These are phyloP conservation scores for Heliconius ethilla DNA, from an alignment of 2,888 invertebrate genomes.

Conservation along the genomic window DNA sequence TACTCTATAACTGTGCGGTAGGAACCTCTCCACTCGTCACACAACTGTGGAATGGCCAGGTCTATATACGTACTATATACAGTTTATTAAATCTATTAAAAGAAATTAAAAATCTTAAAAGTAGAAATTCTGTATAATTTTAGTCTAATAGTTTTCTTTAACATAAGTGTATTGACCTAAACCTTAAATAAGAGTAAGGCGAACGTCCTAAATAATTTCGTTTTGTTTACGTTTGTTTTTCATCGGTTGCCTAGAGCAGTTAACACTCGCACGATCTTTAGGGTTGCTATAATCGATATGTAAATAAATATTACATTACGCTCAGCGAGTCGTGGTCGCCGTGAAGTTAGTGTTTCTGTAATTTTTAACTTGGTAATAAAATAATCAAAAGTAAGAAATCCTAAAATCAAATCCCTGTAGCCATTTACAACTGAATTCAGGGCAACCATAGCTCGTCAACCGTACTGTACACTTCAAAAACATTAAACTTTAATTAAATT, in stretches of 20 bases:
- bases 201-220: conserved; percentile 44
- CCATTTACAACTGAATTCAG: no score
- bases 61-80: no score
- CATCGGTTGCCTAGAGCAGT: conserved; percentile 50
- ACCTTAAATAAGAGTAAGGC: conserved; percentile 39
- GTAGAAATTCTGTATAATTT: not conserved
- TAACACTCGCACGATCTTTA: conserved; percentile 17
- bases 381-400: no score
- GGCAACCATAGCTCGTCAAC: no score
- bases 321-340: not conserved
- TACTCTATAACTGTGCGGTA: no score
- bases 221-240: conserved; percentile 50
- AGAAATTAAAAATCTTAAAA: no score
- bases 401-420: no score
- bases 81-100: no score
- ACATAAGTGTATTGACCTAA: conserved; percentile 36
- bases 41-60: no score
- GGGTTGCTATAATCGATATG: conserved; percentile 17
- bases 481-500: not conserved
- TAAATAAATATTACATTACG: conserved; percentile 15
- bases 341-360: not conserved
- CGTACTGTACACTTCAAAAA: not conserved
- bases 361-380: not conserved
- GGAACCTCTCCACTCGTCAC: no score
- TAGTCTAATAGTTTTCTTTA: not conserved